Evolutionary conservation across 2,888 invertebrate species (phyloP), one percentile per base, ranked within the genome.

Genomic region (Bedellia somnulentella): DNA sequence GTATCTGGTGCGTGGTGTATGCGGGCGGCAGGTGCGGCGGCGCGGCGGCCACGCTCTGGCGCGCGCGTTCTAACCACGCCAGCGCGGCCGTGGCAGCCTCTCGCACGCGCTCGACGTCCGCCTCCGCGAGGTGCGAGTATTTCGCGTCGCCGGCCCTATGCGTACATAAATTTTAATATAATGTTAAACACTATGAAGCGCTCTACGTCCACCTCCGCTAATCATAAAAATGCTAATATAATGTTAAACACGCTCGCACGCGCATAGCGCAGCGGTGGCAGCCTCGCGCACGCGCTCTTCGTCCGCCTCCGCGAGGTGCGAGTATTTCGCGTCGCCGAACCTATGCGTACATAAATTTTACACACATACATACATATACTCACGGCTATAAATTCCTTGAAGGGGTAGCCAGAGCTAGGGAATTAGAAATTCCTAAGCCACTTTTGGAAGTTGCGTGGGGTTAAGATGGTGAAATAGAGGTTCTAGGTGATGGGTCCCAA

Each of bases 201-300:
- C n/a, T n/a, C n/a, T n/a, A n/a, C n/a, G n/a, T n/a, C n/a, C n/a
- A n/a, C n/a, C n/a, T n/a, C n/a, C n/a, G n/a, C n/a, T n/a, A n/a
- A n/a, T n/a, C n/a, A n/a, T n/a, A n/a, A n/a, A n/a, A n/a, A n/a
- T n/a, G n/a, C n/a, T n/a, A n/a, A n/a, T n/a, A n/a, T n/a, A n/a
- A n/a, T n/a, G n/a, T n/a, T n/a, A n/a, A n/a, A n/a, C 82, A 35
- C 80, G 80, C 44, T 96, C 93, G 33, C 93, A 75, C 94, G 95
- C 97, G 37, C 80, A 80, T 44, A 85, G 80, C 36, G 89, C 83
- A 46, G 83, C 85, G 36, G 83, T 81, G 21, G 87, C 76, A 2
- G 85, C 78, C 36, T 85, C 84, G 24, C 80, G 64, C 32, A 89
- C 85, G 51, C 87, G 87, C 34, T 87, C 85, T 18, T 94, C 80